phyloP scores from a whole-genome alignment of 2,797 vertebrate genomes.

The Botia almorhae region DNA sequence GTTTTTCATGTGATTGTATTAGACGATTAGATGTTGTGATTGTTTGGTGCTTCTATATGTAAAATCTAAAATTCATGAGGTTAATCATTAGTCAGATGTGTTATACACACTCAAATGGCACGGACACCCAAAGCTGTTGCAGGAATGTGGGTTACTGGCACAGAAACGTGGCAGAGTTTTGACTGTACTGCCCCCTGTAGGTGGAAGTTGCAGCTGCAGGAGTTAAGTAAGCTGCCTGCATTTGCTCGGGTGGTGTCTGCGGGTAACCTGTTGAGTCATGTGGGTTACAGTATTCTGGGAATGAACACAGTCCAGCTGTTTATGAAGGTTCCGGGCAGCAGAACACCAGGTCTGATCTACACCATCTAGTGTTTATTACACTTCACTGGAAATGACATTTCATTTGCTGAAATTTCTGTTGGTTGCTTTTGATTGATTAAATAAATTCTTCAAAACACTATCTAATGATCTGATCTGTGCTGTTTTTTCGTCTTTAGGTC shows the following conservation, averaged over 20 bases:
- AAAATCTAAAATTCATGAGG: too few relatives aligned
- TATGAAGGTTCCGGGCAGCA: conserved; percentile 98
- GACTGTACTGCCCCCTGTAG: conserved; percentile 68
- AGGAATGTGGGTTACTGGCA: too few relatives aligned
- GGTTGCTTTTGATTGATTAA: background rate
- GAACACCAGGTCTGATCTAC: conserved; percentile 86
- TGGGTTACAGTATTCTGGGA: conserved; percentile 95
- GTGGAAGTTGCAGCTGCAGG: conserved; percentile 98
- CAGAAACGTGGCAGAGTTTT: background rate
- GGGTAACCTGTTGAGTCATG: conserved; percentile 97
- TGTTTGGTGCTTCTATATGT: too few relatives aligned
- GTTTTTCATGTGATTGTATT: too few relatives aligned
- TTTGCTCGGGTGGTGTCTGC: conserved; percentile 97
- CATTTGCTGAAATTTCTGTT: background rate
- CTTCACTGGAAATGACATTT: too few relatives aligned
- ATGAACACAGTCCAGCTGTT: conserved; percentile 99
- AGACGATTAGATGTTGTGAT: too few relatives aligned
- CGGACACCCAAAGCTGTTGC: too few relatives aligned
- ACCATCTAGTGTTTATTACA: background rate
- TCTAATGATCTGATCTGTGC: too few relatives aligned
- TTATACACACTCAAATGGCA: too few relatives aligned
- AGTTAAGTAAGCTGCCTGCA: conserved; percentile 96
- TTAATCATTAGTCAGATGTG: too few relatives aligned
- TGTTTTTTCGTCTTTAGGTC: conserved; percentile 77
- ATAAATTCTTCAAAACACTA: background rate